Evolutionary conservation across 2,888 invertebrate genomes (phyloP).

Genomic region (Acheta domesticus): DNA sequence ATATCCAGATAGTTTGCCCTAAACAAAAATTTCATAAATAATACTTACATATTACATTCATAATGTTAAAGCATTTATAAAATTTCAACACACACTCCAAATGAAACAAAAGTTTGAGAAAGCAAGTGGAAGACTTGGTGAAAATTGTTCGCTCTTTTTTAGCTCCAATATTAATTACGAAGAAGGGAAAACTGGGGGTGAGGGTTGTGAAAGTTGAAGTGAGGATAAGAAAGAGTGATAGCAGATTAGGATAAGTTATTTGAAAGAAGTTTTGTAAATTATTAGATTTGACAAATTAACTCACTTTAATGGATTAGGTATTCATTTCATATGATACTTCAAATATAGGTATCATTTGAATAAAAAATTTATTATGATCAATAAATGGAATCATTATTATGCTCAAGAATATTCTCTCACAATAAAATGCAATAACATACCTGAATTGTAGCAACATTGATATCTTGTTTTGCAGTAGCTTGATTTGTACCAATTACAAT

Average conservation of each 20-base stretch:
- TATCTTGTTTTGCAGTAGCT: conserved; percentile 68
- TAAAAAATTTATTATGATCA: too few relatives aligned
- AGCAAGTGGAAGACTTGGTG: background rate
- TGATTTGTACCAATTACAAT: conserved; percentile 76
- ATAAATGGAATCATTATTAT: background rate
- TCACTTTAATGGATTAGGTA: too few relatives aligned
- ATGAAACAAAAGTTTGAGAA: conserved; percentile 12
- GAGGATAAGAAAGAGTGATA: too few relatives aligned
- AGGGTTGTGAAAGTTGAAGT: too few relatives aligned
- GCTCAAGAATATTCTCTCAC: background rate
- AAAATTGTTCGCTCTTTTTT: background rate
- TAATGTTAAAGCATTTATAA: background rate
- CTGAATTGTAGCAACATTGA: conserved; percentile 76
- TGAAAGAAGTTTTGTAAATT: too few relatives aligned
- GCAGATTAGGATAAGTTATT: too few relatives aligned
- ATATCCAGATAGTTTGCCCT: conserved; percentile 75
- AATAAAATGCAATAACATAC: conserved; percentile 40
- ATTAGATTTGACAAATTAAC: too few relatives aligned
- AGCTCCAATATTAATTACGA: background rate
- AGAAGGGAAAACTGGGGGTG: too few relatives aligned
- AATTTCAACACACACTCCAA: background rate
- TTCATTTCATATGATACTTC: too few relatives aligned
- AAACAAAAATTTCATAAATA: conserved; percentile 42
- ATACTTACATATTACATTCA: background rate
- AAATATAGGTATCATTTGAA: too few relatives aligned